A percentile compares a stretch with the other conserved stretches of the same genome.
Evolutionary conservation across 2,888 invertebrate species (phyloP).

Genomic region (Athetis lepigone): DNA sequence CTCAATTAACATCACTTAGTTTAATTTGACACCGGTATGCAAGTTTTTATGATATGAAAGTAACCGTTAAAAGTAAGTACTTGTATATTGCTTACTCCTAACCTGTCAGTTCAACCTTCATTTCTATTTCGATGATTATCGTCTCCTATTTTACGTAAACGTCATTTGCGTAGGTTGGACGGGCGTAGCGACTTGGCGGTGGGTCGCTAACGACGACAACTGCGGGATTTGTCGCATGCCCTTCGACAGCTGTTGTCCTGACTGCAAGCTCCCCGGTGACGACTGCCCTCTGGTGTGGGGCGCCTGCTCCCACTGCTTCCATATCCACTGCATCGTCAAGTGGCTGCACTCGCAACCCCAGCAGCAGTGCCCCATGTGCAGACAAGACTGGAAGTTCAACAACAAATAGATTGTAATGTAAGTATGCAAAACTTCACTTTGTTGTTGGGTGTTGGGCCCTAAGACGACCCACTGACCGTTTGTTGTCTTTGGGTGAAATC

Average conservation of each 20-base stretch:
- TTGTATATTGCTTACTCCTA: conserved; percentile 2
- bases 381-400: conserved; percentile 99
- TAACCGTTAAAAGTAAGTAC: conserved; percentile 91
- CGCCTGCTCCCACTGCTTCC: conserved; percentile 99
- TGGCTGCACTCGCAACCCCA: conserved; percentile 98
- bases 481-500: neutral
- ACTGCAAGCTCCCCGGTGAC: conserved; percentile 99
- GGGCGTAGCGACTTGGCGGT: conserved; percentile 99
- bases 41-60: conserved; percentile 88
- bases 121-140: conserved; percentile 30
- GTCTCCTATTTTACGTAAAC: conserved; percentile 22
- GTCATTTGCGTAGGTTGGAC: conserved; percentile 93
- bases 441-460: neutral
- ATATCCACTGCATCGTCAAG: conserved; percentile 99
- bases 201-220: conserved; percentile 99
- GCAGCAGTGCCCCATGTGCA: conserved; percentile 98
- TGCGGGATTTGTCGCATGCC: conserved; percentile 99
- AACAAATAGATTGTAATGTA: conserved; percentile 89
- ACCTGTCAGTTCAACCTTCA: conserved; percentile 21
- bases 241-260: conserved; percentile 99
- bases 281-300: conserved; percentile 99
- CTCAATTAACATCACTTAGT: neutral
- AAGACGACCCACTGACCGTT: too few species aligned
- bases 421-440: conserved; percentile 31
- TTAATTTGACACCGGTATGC: conserved; percentile 56